Conservation (phyloP, 2,113 vertebrate genomes). For the Brachyhypopomus gauderio region DNA sequence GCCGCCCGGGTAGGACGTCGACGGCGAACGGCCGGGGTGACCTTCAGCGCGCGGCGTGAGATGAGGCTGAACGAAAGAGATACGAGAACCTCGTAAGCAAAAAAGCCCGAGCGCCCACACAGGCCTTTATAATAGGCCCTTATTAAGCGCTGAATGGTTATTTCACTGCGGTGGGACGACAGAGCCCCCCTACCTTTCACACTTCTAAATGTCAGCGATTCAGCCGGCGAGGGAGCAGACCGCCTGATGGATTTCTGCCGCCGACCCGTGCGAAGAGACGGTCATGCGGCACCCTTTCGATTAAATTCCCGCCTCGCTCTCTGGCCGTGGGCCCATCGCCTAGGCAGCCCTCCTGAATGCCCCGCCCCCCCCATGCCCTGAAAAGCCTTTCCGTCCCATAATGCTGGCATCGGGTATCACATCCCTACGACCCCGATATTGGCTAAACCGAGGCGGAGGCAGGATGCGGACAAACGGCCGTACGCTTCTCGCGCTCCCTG, state of each 20-base stretch:
- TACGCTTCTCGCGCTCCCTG: conserved; percentile 25
- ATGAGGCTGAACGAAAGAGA: conserved; percentile 48
- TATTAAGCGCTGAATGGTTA: conserved; percentile 46
- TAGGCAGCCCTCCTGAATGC: conserved; percentile 28
- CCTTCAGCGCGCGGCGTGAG: conserved; percentile 61
- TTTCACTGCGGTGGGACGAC: conserved; percentile 43
- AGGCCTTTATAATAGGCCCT: conserved; percentile 46
- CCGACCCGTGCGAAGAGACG: conserved; percentile 23
- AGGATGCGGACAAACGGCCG: conserved; percentile 30
- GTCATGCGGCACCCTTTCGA: conserved; percentile 24
- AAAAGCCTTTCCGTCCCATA: conserved; percentile 4
- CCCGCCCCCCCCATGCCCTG: not conserved
- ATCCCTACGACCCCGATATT: no score
- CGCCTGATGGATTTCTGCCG: conserved; percentile 41
- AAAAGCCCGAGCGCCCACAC: conserved; percentile 34
- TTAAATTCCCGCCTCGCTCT: conserved; percentile 16
- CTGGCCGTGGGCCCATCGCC: conserved; percentile 1
- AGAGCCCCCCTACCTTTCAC: conserved; percentile 26
- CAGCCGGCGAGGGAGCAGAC: conserved; percentile 18
- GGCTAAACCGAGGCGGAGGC: not conserved
- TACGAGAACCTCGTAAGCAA: conserved; percentile 43
- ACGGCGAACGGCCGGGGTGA: conserved; percentile 67
- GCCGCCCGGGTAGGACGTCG: conserved; percentile 62
- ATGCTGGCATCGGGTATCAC: not conserved
- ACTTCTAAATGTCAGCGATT: conserved; percentile 55